Evolutionary conservation across 1,140 invertebrate species (phyloP), one percentile per base, ranked within the genome.

Genomic region (Chymomyza costata): DNA sequence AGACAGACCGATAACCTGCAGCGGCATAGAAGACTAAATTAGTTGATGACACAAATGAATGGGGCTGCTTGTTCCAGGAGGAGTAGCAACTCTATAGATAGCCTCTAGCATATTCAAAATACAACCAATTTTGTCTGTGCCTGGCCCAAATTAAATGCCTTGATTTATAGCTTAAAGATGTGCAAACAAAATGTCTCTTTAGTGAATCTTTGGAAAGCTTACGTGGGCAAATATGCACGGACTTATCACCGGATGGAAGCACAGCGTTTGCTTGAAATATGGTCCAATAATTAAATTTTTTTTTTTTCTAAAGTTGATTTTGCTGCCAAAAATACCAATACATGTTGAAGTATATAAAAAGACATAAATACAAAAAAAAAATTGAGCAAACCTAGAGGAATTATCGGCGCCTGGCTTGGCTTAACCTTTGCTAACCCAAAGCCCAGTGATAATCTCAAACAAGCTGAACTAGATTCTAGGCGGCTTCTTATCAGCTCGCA

Each of bases 401-500:
- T 47, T 63, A 65, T 74, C 70, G 35, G 18, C 31, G 21, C 3
- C 52, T 32, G 45, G 35, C 25, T 71, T 3, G 21, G 8, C 3
- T 3, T 66, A 78, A 73, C 71, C 71, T 57, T 21, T 58, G 32
- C 0, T 49, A 54, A 49, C 66, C 71, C 51, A 15, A n/a, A 48
- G 45, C 35, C 48, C 34, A 21, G n/a, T 51, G 71, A 78, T 78
- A 80, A 71, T 64, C 38, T 45, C 18, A 14, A 28, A 34, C 35
- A 46, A 34, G 34, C 66, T 76, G 66, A 57, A 67, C 67, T 80
- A 78, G 67, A 80, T 80, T 78, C 30, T 6, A 53, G 19, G 46
- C 39, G n/a, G 16, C 7, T 25, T 18, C 52, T 48, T 76, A 78
- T 76, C 63, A 63, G 16, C 53, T n/a, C 10, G 17, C 11, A 40